A percentile compares a stretch with the other conserved stretches of the same genome.
Conservation (phyloP, 2,797 vertebrate species). For the Mallotus villosus region DNA sequence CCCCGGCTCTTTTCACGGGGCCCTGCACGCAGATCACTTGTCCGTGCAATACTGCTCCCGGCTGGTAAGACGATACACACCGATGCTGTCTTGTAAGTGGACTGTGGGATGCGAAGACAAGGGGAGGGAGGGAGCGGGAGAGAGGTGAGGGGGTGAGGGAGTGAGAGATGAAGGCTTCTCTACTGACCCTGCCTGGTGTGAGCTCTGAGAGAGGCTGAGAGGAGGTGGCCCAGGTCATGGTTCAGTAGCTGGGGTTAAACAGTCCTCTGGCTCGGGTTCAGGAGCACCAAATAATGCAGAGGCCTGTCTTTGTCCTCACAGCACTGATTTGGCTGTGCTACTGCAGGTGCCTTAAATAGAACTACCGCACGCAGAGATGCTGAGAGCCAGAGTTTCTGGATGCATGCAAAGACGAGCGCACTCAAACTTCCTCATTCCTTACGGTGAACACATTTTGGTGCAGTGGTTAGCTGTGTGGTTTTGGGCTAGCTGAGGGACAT, state of each 20-base stretch:
- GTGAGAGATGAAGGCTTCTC: background rate
- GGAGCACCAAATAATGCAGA: background rate
- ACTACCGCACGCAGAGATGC: constrained; percentile 28
- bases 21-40: background rate
- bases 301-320: background rate
- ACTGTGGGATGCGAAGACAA: background rate
- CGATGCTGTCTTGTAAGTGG: background rate
- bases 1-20: background rate
- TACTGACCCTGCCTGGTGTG: background rate
- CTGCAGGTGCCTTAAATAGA: constrained; percentile 31
- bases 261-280: background rate
- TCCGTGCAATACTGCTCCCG: constrained; percentile 3
- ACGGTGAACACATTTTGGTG: constrained; percentile 19
- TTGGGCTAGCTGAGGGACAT: constrained; percentile 18
- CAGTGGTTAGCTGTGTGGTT: constrained; percentile 21
- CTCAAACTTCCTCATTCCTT: background rate
- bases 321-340: constrained; percentile 8
- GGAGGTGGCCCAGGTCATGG: background rate
- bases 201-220: background rate
- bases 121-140: background rate
- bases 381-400: background rate
- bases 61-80: constrained; percentile 2
- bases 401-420: background rate
- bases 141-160: too few species aligned
- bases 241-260: background rate